These are phyloP conservation scores for Gambusia affinis DNA, from an alignment of 2,113 vertebrate species.

Conservation along the genomic window DNA sequence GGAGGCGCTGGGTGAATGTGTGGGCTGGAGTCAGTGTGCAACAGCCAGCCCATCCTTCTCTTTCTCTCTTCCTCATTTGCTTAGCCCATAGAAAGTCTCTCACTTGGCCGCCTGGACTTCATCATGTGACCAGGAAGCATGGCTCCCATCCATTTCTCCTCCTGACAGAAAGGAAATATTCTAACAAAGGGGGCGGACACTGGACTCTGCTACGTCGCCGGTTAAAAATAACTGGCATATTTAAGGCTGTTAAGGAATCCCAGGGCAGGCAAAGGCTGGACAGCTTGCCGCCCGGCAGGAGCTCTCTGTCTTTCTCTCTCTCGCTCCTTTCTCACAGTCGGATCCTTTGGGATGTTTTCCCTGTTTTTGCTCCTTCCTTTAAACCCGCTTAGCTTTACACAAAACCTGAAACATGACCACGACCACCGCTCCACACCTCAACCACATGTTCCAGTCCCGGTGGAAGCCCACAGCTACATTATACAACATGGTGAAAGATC, in stretches of 20 bases:
- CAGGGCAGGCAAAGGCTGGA: constrained; percentile 88
- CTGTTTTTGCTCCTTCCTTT: constrained; percentile 33
- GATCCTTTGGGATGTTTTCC: constrained; percentile 39
- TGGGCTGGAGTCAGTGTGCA: constrained; percentile 52
- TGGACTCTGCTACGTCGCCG: constrained; percentile 86
- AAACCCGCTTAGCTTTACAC: constrained; percentile 27
- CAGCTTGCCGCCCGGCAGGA: constrained; percentile 79
- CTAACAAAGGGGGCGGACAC: constrained; percentile 86
- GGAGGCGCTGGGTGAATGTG: constrained; percentile 41
- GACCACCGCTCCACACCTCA: constrained; percentile 30
- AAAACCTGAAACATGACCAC: constrained; percentile 24
- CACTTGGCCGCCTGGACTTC: constrained; percentile 81
- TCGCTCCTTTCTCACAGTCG: constrained; percentile 38
- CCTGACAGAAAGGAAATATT: constrained; percentile 94
- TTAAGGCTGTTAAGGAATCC: constrained; percentile 98
- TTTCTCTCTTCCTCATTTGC: constrained; percentile 37
- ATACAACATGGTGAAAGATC: constrained; percentile 72
- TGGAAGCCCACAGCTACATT: constrained; percentile 38
- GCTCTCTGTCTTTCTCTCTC: constrained; percentile 54
- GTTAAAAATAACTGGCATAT: constrained; percentile 99
- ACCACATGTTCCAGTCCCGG: constrained; percentile 28
- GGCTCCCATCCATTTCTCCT: constrained; percentile 95
- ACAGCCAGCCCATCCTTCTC: constrained; percentile 52
- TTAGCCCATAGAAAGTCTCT: constrained; percentile 70
- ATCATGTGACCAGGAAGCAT: constrained; percentile 96